These are phyloP conservation scores for Channa striata DNA, from an alignment of 2,797 vertebrate genomes.

Conservation along the genomic window DNA sequence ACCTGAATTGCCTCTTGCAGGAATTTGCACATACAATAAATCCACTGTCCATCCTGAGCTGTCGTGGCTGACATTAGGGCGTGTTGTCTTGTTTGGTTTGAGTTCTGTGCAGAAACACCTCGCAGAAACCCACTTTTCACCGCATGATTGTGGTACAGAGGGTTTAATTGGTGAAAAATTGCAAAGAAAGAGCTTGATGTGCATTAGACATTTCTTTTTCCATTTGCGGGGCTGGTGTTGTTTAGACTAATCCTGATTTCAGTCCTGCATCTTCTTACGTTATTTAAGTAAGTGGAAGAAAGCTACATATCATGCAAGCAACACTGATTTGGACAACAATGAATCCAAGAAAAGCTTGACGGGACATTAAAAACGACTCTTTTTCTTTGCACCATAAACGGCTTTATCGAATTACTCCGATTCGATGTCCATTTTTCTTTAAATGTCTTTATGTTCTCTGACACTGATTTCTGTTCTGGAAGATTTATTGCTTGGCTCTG, in stretches of 20 bases:
- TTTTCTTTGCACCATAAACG: background rate
- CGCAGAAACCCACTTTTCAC: background rate
- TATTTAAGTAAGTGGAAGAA: background rate
- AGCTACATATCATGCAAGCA: background rate
- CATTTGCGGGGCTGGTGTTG: background rate
- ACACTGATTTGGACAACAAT: background rate
- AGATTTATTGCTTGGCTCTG: background rate
- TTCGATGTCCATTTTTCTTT: too few species aligned
- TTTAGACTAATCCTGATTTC: background rate
- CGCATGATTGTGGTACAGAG: background rate
- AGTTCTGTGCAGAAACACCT: constrained; percentile 13
- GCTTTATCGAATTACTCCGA: too few species aligned
- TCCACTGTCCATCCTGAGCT: constrained; percentile 53
- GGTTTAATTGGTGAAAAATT: background rate
- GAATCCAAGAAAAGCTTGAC: background rate
- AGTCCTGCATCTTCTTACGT: constrained; percentile 1
- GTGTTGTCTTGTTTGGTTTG: constrained; percentile 10
- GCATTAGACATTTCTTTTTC: background rate
- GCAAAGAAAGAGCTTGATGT: background rate
- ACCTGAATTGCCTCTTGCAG: constrained; percentile 82
- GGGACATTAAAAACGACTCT: background rate
- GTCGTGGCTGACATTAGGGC: constrained; percentile 3
- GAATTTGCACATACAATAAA: constrained; percentile 82
- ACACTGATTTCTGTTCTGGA: too few species aligned
- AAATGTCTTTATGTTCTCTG: too few species aligned